Percentiles rank a stretch among this genome's conserved stretches.
Conservation (phyloP, 2,888 invertebrate genomes). For the Drosophila quasianomalipes region DNA sequence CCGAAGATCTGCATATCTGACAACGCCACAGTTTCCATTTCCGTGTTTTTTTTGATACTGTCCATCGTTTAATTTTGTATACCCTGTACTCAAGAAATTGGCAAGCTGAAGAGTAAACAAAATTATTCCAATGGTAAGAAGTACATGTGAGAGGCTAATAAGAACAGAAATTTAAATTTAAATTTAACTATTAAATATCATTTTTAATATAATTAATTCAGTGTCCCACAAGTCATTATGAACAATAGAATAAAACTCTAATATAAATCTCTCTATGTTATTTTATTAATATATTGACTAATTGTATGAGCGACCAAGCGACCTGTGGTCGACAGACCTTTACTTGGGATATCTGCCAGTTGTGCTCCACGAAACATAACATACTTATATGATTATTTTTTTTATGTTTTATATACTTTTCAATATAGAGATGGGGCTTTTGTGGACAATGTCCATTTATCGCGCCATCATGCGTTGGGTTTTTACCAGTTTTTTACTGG, state of each 20-base stretch:
- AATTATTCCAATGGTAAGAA: not conserved
- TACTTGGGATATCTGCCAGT: conserved; percentile 2
- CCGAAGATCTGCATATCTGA: conserved; percentile 69
- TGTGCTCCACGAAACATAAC: not conserved
- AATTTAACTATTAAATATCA: not conserved
- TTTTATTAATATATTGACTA: not conserved
- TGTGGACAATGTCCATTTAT: conserved; percentile 71
- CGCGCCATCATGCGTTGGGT: conserved; percentile 65
- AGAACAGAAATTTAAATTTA: not conserved
- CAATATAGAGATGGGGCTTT: conserved; percentile 50
- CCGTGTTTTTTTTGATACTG: conserved; percentile 24
- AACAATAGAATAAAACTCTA: not conserved
- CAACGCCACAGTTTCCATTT: conserved; percentile 32
- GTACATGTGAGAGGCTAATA: not conserved
- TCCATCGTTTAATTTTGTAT: conserved; percentile 9
- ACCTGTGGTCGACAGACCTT: not conserved
- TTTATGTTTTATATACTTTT: conserved; percentile 26
- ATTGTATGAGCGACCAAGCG: not conserved
- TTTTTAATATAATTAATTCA: not conserved
- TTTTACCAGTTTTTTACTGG: conserved; percentile 12
- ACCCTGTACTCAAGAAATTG: conserved; percentile 1
- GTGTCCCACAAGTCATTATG: not conserved
- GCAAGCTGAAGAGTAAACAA: not conserved
- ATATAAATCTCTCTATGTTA: not conserved
- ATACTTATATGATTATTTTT: conserved; percentile 18